Base-by-base conservation (phyloP, 2,113 vertebrate species). In the Pagrus major region DNA sequence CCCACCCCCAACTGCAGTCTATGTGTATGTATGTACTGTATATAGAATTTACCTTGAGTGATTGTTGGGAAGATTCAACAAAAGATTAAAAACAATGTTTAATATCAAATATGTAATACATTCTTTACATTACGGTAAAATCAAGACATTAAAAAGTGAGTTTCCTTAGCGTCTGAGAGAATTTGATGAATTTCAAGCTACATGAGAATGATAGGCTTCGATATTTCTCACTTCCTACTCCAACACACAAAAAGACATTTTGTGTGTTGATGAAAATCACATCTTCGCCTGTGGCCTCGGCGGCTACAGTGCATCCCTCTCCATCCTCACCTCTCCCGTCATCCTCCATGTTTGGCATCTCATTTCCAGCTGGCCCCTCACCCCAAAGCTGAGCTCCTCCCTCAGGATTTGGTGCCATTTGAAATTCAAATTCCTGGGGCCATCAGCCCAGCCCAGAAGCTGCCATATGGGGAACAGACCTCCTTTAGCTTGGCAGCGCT, bases 401-500 rank as follows among this genome's bases (percentile, higher is more conserved):
- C 82, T 80, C 73, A 81, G 85, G 91, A 91, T 83, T 90, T 87
- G 69, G 73, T 81, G 6, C 61, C 80, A 90, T 92, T 92, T 92
- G 75, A 89, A 90, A 88, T 92, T 91, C 47, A 84, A 88, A 88
- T 89, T 91, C 89, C 76, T 73, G 70, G 64, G 86, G 90, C 90
- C 76, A 88, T 89, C 84, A 84, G 83, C 84, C 71, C 76, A 83
- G 71, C 58, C 74, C 71, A 75, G 80, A 63, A 89, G 83, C 86
- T 78, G 87, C 75, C 89, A 89, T 90, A 91, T 92, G 89, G 86
- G 80, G 54, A 66, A 54, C 79, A 88, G 88, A 77, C 71, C 78
- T 93, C 77, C 73, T 76, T 82, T 60, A 78, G 77, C 67, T 77
- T 85, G 84, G 69, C 72, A 68, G 54, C 2, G 4, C 46, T 87